Percentiles rank a stretch among this genome's conserved stretches.
These are phyloP conservation scores for Palaemon carinicauda DNA, from an alignment of 1,140 invertebrate species.

Conservation along the genomic window DNA sequence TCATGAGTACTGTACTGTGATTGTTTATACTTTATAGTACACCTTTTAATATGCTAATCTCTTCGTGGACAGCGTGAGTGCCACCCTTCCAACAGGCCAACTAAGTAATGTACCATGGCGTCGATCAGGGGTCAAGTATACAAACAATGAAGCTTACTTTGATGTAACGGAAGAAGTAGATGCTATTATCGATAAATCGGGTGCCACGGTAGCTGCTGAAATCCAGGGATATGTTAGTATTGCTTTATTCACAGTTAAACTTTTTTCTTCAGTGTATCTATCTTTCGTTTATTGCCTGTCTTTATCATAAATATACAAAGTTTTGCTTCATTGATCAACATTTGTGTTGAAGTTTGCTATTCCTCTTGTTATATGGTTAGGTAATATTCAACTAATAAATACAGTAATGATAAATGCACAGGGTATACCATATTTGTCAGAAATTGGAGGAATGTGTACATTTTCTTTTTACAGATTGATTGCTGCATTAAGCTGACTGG, in stretches of 20 bases:
- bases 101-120: conserved; percentile 98
- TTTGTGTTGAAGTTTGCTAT: too few relatives aligned
- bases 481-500: conserved; percentile 97
- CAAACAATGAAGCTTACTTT: conserved; percentile 99
- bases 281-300: too few relatives aligned
- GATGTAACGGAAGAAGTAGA: conserved; percentile 97
- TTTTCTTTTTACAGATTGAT: conserved; percentile 82
- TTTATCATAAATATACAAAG: neutral
- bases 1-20: too few relatives aligned
- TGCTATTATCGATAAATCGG: conserved; percentile 98
- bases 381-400: too few relatives aligned
- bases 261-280: neutral
- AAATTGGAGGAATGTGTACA: neutral
- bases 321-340: neutral
- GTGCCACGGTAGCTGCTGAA: conserved; percentile 95
- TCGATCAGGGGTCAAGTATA: conserved; percentile 96
- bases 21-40: too few relatives aligned
- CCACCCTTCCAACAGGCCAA: conserved; percentile 92
- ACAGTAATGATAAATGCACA: too few relatives aligned
- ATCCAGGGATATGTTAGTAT: conserved; percentile 97
- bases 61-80: conserved; percentile 80
- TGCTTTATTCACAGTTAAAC: neutral
- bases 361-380: too few relatives aligned
- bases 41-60: neutral
- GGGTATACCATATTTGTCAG: too few relatives aligned